phyloP scores from a whole-genome alignment of 2,113 vertebrate genomes.

The Platysternon megacephalum region DNA sequence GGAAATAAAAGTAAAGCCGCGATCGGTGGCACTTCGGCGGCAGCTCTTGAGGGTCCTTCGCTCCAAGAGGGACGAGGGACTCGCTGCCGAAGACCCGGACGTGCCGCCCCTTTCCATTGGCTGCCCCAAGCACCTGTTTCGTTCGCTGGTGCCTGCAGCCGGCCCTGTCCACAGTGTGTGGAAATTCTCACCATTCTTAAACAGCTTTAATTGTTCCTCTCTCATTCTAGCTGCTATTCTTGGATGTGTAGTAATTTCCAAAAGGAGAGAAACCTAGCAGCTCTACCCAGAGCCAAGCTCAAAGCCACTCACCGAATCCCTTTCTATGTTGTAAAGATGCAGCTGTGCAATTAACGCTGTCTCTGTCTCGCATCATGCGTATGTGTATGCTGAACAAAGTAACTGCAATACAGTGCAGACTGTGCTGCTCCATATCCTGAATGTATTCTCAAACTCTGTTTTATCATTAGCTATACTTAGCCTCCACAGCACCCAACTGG shows the following conservation, averaged over 20 bases:
- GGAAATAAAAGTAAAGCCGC: too few species aligned
- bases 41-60: too few species aligned
- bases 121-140: too few species aligned
- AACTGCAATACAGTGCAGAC: neutral
- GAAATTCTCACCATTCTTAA: neutral
- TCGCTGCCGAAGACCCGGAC: too few species aligned
- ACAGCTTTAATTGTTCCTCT: neutral
- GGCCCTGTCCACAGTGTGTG: neutral
- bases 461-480: neutral
- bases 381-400: neutral
- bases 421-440: neutral
- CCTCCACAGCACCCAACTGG: neutral
- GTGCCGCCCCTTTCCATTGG: too few species aligned
- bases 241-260: neutral
- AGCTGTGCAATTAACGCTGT: accelerated
- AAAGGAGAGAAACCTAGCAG: neutral
- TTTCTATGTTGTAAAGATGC: neutral
- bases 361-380: neutral
- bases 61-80: too few species aligned
- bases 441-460: neutral
- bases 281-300: neutral
- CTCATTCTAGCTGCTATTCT: neutral
- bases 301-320: neutral
- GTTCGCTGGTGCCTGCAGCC: too few species aligned
- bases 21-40: too few species aligned